Base-by-base conservation (phyloP, 2,797 vertebrate species). In the Limosa lapponica region DNA sequence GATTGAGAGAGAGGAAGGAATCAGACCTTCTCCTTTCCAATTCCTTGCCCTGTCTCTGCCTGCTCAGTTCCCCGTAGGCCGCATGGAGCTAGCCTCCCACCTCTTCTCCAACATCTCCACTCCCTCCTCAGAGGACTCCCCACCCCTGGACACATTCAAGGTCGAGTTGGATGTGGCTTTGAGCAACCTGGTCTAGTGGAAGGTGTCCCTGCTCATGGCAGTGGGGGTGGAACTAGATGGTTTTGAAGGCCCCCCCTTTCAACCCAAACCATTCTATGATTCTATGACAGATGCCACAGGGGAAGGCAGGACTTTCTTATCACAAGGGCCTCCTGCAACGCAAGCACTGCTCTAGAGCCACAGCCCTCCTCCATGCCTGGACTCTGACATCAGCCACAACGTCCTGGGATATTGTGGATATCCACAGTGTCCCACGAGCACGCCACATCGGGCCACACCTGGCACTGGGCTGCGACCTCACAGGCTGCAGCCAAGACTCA, bases 281-380 rank as follows among this genome's bases (percentile, higher is more conserved):
- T 64, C 61, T 43, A 5, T 23, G 28, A 55, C 30, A 82, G 16
- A 14, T 72, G 34, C n/a, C 65, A 25, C 27, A 23, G 16, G 24
- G 19, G 12, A 70, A 41, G 11, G 65, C 25, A 61, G 30, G 37
- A n/a, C 49, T 34, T 64, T 58, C 25, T 13, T 1, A n/a, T 39
- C 32, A 22, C 54, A 19, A 25, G 11, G 44, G 25, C 32, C 44
- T 74, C 32, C 51, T 0, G 1, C 73, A 20, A 13, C 0, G 1
- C 3, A 0, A 62, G 55, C 14, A 10, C 24, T 15, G 10, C 49
- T 62, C 30, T 24, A 16, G 12, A 37, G 27, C 44, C 27, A 10
- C 1, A 8, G 8, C 22, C 16, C 24, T 30, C 34, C 1, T 0
- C 25, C 7, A 8, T 2, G 0, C 2, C 1, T 16, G 14, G 34